phyloP scores from a whole-genome alignment of 2,113 vertebrate species.

The Oxyura jamaicensis region DNA sequence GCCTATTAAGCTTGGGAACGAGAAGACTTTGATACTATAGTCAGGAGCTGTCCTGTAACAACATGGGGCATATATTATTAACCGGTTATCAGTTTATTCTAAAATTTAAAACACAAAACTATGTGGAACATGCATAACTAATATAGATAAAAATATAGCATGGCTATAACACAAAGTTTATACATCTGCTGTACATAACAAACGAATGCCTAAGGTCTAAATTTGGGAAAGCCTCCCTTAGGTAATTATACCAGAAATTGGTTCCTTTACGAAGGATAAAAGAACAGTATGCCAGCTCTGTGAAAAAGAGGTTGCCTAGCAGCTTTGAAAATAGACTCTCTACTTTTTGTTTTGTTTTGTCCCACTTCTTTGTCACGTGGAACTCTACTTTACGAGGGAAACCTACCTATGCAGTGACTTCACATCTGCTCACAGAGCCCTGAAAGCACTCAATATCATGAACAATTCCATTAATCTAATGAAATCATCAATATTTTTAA shows the following conservation, averaged over 20 bases:
- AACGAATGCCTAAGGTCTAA: background rate
- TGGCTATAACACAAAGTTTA: background rate
- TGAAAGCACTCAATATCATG: background rate
- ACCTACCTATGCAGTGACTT: background rate
- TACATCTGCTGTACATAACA: background rate
- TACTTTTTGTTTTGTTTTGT: background rate
- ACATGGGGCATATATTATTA: background rate
- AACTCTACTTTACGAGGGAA: background rate
- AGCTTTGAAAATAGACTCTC: background rate
- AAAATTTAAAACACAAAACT: background rate
- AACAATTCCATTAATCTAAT: background rate
- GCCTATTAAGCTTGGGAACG: background rate
- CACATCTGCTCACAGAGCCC: background rate
- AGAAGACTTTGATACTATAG: background rate
- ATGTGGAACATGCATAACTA: background rate
- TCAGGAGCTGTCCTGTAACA: background rate
- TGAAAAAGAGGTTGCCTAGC: background rate
- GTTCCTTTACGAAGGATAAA: background rate
- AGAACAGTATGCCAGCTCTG: background rate
- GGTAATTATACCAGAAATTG: background rate
- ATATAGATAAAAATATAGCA: background rate
- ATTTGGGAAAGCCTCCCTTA: background rate
- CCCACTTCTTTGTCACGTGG: background rate
- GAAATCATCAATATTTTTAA: background rate
- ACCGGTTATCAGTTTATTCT: background rate